Evolutionary conservation across 2,888 invertebrate genomes (phyloP), one percentile per base, ranked within the genome.

Genomic region (Dynastes grantii): DNA sequence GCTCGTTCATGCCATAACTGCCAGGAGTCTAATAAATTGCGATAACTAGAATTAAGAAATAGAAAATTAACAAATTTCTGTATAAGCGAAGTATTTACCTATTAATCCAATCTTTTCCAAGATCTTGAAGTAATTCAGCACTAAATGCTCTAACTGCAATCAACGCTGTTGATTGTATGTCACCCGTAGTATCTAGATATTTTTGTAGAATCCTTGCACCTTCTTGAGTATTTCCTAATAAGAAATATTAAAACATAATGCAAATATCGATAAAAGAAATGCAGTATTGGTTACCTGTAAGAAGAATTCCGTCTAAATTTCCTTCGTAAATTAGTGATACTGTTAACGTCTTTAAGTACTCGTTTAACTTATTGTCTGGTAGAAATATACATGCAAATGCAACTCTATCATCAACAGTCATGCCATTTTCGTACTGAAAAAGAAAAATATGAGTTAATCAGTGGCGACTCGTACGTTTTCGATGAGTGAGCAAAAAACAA

Each of bases 321-420:
- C 97, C 98, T 80, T 92, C 92, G 79, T 93, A 93, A 37, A 93
- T 93, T 82, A 97, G 91, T 83, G 92, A 92, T 81, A 92, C 92
- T 64, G 93, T 92, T 76, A 96, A 91, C 82, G 91, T 91, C 81
- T 93, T 93, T 71, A 98, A 90, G 89, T 95, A 98, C 63, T 96
- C 95, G 78, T 92, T 90, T 81, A 98, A 90, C 89, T 95, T 93
- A 22, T 90, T 90, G 89, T 98, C 98, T 0, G 96, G 92, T 37
- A 97, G 90, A 90, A 94, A 97, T 86, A 94, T 93, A 86, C 96
- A 94, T 27, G 97, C 97, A 90, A 97, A 97, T n/a, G 97, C 97
- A 75, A 97, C 94, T 84, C 96, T 92, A 89, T 97, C 97, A 82
- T 95, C 94, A 8, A 98, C 93, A 0, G 95, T 93, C 90, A 98